These are phyloP conservation scores for Tor tambroides DNA, from an alignment of 2,113 vertebrate genomes.

Conservation along the genomic window DNA sequence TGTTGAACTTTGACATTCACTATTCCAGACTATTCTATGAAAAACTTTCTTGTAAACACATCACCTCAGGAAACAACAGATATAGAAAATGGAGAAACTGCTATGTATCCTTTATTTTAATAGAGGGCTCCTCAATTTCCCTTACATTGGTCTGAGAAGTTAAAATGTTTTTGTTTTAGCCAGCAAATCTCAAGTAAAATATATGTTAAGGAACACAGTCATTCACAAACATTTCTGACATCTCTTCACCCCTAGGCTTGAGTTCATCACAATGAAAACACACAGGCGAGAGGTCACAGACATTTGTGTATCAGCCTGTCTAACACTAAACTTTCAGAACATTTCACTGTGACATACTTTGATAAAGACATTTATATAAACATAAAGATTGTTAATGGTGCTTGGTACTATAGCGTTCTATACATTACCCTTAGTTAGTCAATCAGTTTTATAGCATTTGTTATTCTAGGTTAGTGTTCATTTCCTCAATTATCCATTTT, in stretches of 20 bases:
- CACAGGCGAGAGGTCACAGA: constrained; percentile 65
- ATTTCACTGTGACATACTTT: too few relatives aligned
- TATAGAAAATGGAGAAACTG: neutral
- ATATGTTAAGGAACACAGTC: neutral
- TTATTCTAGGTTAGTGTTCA: neutral
- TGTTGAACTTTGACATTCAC: constrained; percentile 26
- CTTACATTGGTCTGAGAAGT: neutral
- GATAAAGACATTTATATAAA: too few relatives aligned
- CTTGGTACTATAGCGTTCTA: too few relatives aligned
- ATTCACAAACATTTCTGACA: neutral
- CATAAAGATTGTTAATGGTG: too few relatives aligned
- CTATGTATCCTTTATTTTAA: neutral
- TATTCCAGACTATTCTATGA: constrained; percentile 55
- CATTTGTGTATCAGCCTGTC: constrained; percentile 58
- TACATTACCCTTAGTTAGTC: constrained; percentile 15
- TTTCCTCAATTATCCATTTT: neutral
- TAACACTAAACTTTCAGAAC: too few relatives aligned
- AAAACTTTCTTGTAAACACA: constrained; percentile 57
- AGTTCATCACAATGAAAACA: constrained; percentile 15
- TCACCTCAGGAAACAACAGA: constrained; percentile 33
- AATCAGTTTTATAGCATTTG: neutral
- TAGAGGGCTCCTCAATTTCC: neutral
- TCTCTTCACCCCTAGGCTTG: too few relatives aligned
- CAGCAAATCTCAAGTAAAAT: neutral
- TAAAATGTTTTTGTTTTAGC: neutral